Evolutionary conservation across 1,140 invertebrate species (phyloP).

Genomic region (Hycleus cichorii): DNA sequence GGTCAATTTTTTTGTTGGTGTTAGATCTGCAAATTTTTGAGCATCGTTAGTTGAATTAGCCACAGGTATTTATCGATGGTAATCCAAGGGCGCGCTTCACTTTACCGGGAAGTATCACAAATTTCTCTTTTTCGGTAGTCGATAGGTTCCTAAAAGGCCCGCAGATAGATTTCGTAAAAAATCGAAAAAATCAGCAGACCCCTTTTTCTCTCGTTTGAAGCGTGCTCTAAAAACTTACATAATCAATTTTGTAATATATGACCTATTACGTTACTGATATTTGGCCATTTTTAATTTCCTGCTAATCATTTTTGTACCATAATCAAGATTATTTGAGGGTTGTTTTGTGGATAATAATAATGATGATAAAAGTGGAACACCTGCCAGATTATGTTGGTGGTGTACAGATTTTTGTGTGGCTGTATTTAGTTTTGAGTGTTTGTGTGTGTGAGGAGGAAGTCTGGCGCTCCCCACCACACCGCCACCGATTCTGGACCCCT

Average conservation of each 20-base stretch:
- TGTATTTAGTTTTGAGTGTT: no score
- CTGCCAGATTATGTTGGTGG: background rate
- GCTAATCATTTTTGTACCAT: background rate
- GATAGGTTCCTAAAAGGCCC: no score
- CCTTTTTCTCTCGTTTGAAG: no score
- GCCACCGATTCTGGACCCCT: background rate
- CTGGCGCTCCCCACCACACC: slow-evolving; percentile 10
- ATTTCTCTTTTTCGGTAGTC: no score
- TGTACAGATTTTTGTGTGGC: slow-evolving; percentile 16
- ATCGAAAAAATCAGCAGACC: no score
- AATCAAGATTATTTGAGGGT: background rate
- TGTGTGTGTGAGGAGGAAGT: slow-evolving; percentile 21
- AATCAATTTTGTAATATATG: slow-evolving; percentile 8
- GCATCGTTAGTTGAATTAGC: no score
- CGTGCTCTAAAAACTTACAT: background rate
- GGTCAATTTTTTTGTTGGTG: no score
- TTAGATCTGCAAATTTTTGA: no score
- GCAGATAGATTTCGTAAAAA: no score
- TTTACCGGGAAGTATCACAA: no score
- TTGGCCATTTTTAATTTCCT: slow-evolving; percentile 2
- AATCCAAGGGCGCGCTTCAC: no score
- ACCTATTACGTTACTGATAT: slow-evolving; percentile 8
- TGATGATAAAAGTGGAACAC: background rate
- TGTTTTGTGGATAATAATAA: background rate
- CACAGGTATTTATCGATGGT: no score